Evolutionary conservation across 2,797 vertebrate species (phyloP).

Genomic region (Lemur catta): DNA sequence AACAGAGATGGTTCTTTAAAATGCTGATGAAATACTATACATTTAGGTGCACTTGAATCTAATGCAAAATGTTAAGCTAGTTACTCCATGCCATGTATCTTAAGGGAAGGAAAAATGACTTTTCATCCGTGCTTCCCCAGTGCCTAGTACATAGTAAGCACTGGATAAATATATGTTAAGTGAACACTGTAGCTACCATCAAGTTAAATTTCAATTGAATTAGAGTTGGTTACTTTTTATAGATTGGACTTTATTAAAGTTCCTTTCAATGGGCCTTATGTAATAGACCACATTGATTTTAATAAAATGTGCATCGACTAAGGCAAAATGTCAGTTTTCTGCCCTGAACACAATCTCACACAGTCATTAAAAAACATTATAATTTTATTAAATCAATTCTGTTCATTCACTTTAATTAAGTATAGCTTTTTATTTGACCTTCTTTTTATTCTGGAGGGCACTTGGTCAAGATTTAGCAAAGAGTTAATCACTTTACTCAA

Average conservation of each 20-base stretch:
- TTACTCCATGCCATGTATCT: background rate
- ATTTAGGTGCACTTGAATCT: background rate
- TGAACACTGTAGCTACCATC: background rate
- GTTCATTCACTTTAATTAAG: conserved; percentile 82
- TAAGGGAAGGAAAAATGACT: background rate
- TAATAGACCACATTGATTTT: conserved; percentile 83
- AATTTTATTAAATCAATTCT: conserved; percentile 84
- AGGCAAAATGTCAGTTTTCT: conserved; percentile 82
- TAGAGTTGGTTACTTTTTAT: conserved; percentile 73
- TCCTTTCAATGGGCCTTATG: conserved; percentile 69
- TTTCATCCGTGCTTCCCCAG: background rate
- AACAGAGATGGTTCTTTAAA: background rate
- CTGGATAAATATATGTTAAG: background rate
- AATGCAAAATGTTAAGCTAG: background rate
- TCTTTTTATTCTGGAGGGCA: conserved; percentile 74
- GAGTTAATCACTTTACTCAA: conserved; percentile 49
- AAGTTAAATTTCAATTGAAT: conserved; percentile 64
- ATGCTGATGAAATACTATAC: background rate
- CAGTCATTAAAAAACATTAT: conserved; percentile 82
- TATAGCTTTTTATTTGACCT: conserved; percentile 76
- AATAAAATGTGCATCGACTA: conserved; percentile 86
- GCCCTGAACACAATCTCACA: conserved; percentile 76
- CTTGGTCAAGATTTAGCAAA: conserved; percentile 54
- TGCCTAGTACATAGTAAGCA: background rate
- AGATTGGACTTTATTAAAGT: conserved; percentile 79